Conservation (phyloP, 2,888 invertebrate species). For the Bibio marci region DNA sequence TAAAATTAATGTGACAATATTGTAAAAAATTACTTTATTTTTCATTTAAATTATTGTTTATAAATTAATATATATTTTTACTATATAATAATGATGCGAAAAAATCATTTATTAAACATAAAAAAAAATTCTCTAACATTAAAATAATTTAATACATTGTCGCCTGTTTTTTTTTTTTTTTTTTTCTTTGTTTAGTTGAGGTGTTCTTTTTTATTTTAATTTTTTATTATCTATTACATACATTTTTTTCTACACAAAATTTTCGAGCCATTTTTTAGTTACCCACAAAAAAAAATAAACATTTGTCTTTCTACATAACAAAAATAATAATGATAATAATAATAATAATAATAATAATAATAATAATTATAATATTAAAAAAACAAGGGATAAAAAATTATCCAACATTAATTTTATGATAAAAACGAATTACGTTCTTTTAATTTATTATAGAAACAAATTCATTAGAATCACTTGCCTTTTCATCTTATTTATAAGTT, state of each 20-base stretch:
- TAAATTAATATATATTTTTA: not conserved
- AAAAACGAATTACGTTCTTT: not conserved
- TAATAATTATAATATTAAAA: too few relatives aligned
- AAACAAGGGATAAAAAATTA: slow-evolving; percentile 1
- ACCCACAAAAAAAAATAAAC: too few relatives aligned
- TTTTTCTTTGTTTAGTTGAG: not conserved
- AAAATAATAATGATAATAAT: too few relatives aligned
- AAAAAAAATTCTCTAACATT: slow-evolving; percentile 1
- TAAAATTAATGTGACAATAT: slow-evolving; percentile 32
- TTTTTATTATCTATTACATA: too few relatives aligned
- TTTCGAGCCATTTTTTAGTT: too few relatives aligned
- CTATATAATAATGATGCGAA: too few relatives aligned
- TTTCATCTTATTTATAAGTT: not conserved
- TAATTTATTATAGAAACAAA: not conserved
- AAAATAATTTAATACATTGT: slow-evolving; percentile 6
- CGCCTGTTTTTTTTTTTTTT: slow-evolving; percentile 6
- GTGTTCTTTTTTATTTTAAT: too few relatives aligned
- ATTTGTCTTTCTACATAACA: too few relatives aligned
- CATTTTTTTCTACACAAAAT: too few relatives aligned
- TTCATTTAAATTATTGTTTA: not conserved
- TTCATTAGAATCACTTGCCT: slow-evolving; percentile 23
- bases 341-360: too few relatives aligned
- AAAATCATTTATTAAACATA: not conserved
- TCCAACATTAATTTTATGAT: slow-evolving; percentile 31
- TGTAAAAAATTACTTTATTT: slow-evolving; percentile 6